A percentile compares a stretch with the other conserved stretches of the same genome.
Conservation (phyloP, 92 coral and sea anemone genomes). For the Phymanthus crucifer region DNA sequence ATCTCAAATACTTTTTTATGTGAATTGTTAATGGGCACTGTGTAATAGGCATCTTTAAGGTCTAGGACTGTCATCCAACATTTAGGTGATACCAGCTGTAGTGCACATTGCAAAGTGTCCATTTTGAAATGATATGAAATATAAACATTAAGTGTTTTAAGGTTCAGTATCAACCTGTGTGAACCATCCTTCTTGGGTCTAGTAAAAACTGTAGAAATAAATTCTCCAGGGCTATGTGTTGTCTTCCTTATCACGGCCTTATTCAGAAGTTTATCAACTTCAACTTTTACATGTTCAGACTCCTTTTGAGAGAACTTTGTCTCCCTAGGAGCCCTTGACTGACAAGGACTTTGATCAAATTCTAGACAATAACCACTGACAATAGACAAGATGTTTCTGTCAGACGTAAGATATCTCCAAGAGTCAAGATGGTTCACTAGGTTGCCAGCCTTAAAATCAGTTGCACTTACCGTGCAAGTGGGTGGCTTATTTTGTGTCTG, state of each 20-base stretch:
- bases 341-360: constrained; percentile 25
- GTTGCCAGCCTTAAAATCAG: constrained; percentile 43
- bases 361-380: constrained; percentile 31
- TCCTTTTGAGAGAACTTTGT: constrained; percentile 23
- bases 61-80: constrained; percentile 50
- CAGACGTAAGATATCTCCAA: constrained; percentile 46
- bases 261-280: constrained; percentile 24
- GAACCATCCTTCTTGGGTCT: constrained; percentile 22
- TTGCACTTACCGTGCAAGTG: constrained; percentile 31
- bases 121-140: constrained; percentile 53
- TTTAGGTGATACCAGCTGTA: background rate
- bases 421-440: constrained; percentile 6
- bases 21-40: constrained; percentile 44
- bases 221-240: constrained; percentile 23
- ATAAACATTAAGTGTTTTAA: constrained; percentile 31
- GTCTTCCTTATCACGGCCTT: constrained; percentile 47
- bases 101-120: constrained; percentile 20
- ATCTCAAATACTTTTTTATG: constrained; percentile 41
- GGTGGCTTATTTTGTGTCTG: constrained; percentile 11
- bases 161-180: constrained; percentile 40
- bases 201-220: constrained; percentile 27
- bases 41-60: constrained; percentile 38
- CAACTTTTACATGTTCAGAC: background rate
- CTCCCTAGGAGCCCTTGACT: constrained; percentile 10
- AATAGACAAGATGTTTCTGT: constrained; percentile 45